Evolutionary conservation across 2,113 vertebrate genomes (phyloP).

Genomic region (Crypturellus undulatus): DNA sequence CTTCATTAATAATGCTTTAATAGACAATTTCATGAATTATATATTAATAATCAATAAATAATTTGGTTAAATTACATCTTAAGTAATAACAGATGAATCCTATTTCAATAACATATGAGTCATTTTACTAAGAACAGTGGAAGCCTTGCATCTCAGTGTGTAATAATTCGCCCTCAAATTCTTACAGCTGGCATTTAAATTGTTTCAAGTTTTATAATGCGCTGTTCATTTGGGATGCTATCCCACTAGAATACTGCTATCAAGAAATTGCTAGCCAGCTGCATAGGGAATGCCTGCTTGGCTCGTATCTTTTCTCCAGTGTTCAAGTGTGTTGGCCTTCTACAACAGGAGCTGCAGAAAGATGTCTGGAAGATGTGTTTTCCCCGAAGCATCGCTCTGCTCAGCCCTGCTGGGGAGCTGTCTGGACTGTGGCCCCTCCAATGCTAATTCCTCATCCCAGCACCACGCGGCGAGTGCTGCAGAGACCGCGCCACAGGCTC

Average conservation of each 20-base stretch:
- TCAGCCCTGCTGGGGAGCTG: accelerated
- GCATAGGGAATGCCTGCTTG: background rate
- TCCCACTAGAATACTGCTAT: background rate
- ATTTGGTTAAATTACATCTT: background rate
- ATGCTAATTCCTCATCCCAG: background rate
- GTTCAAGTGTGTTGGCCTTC: background rate
- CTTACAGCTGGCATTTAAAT: background rate
- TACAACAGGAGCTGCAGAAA: background rate
- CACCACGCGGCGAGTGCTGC: accelerated
- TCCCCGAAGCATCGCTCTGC: background rate
- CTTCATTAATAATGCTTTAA: background rate
- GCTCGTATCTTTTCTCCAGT: background rate
- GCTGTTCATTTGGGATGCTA: background rate
- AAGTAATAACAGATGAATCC: background rate
- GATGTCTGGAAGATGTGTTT: background rate
- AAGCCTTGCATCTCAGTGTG: background rate
- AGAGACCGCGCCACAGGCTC: background rate
- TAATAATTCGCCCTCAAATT: background rate
- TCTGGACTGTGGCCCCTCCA: background rate
- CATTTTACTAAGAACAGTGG: background rate
- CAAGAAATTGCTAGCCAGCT: background rate
- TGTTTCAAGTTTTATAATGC: background rate
- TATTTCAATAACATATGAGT: background rate
- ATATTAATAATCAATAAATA: background rate
- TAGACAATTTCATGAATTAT: background rate